Percentiles rank a stretch among this genome's conserved stretches.
phyloP scores from a whole-genome alignment of 1,140 invertebrate genomes.

The Helicorthomorpha holstii region DNA sequence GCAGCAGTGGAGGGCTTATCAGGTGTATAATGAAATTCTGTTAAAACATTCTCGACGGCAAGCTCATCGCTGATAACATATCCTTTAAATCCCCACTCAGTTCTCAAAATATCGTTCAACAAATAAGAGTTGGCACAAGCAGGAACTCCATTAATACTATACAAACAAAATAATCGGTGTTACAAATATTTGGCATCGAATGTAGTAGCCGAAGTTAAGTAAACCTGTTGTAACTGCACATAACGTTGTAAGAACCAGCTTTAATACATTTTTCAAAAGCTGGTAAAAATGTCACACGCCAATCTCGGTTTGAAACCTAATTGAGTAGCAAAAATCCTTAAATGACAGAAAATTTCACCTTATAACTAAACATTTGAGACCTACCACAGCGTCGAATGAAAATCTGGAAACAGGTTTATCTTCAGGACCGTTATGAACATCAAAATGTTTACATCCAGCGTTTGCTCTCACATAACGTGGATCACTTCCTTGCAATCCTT shows the following conservation, averaged over 20 bases:
- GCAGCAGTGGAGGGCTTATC: not conserved
- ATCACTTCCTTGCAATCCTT: slow-evolving; percentile 21
- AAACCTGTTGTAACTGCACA: slow-evolving; percentile 25
- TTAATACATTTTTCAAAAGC: slow-evolving; percentile 22
- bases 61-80: slow-evolving; percentile 6
- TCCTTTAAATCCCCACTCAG: slow-evolving; percentile 11
- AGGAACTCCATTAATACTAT: slow-evolving; percentile 8
- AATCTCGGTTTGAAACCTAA: slow-evolving; percentile 17
- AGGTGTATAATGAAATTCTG: not conserved
- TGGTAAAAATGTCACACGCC: slow-evolving; percentile 22
- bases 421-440: slow-evolving; percentile 21
- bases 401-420: slow-evolving; percentile 19
- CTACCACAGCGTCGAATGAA: slow-evolving; percentile 22
- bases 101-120: slow-evolving; percentile 7
- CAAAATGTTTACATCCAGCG: slow-evolving; percentile 23
- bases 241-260: slow-evolving; percentile 20
- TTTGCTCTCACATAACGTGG: slow-evolving; percentile 17
- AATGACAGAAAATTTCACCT: not conserved
- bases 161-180: not conserved
- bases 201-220: no score
- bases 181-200: not conserved
- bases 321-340: not conserved
- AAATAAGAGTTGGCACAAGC: slow-evolving; percentile 2
- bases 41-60: not conserved
- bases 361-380: not conserved